phyloP scores from a whole-genome alignment of 2,888 invertebrate genomes.

The Axea sp. region DNA sequence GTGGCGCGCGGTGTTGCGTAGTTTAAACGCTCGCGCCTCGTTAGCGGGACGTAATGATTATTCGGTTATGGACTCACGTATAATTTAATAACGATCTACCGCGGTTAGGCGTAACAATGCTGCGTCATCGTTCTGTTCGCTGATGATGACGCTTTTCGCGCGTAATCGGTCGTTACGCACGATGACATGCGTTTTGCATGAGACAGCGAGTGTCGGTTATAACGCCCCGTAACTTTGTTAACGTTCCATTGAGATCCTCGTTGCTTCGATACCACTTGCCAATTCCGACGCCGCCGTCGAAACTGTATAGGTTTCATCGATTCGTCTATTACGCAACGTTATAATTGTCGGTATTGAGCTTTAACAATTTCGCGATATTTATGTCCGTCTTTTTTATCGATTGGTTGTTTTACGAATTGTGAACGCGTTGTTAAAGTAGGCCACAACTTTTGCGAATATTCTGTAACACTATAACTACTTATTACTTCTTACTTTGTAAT shows the following conservation, averaged over 20 bases:
- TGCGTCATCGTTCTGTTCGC: conserved; percentile 71
- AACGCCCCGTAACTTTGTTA: conserved; percentile 71
- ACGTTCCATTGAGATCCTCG: conserved; percentile 73
- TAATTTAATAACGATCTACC: conserved; percentile 78
- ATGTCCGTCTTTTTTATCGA: conserved; percentile 1
- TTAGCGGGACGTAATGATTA: conserved; percentile 77
- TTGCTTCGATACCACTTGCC: conserved; percentile 63
- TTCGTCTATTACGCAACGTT: conserved; percentile 40
- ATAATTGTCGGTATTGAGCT: conserved; percentile 31
- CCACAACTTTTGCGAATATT: background rate
- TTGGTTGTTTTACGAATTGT: conserved; percentile 15
- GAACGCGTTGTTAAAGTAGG: background rate
- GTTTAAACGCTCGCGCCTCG: conserved; percentile 71
- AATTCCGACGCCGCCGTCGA: conserved; percentile 40
- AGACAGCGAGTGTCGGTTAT: conserved; percentile 64
- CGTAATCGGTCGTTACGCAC: conserved; percentile 79
- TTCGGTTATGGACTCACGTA: conserved; percentile 76
- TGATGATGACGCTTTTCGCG: conserved; percentile 71
- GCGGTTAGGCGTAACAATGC: conserved; percentile 74
- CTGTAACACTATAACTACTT: too few species aligned
- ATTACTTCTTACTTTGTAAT: too few species aligned
- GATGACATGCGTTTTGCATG: conserved; percentile 77
- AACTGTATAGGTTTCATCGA: conserved; percentile 56
- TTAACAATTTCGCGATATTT: conserved; percentile 24
- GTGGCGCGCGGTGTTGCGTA: conserved; percentile 36